These are phyloP conservation scores for Myrmophylax atrothorax DNA, from an alignment of 2,113 vertebrate genomes.

Conservation along the genomic window DNA sequence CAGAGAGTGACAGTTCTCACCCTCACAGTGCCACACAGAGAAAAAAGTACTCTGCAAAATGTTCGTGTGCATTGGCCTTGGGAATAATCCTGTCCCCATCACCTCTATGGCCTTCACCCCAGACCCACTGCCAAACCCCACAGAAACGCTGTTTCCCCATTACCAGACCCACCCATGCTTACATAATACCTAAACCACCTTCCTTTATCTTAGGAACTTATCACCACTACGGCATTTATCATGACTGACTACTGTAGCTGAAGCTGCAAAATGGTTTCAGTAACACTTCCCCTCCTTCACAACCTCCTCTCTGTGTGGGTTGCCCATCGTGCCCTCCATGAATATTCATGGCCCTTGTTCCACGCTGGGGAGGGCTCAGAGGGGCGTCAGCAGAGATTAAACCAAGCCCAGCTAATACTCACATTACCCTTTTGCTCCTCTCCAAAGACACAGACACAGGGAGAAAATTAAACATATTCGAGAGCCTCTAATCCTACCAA, in stretches of 20 bases:
- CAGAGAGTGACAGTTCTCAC: not conserved
- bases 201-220: slow-evolving; percentile 38
- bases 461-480: slow-evolving; percentile 87
- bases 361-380: slow-evolving; percentile 63
- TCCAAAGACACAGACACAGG: slow-evolving; percentile 70
- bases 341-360: slow-evolving; percentile 77
- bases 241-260: slow-evolving; percentile 56
- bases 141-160: slow-evolving; percentile 14
- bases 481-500: slow-evolving; percentile 84
- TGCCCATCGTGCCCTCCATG: slow-evolving; percentile 71
- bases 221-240: slow-evolving; percentile 39
- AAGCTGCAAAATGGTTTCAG: slow-evolving; percentile 53
- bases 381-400: slow-evolving; percentile 82
- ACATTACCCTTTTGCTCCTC: slow-evolving; percentile 82
- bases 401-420: slow-evolving; percentile 77
- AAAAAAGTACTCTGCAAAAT: not conserved
- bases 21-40: not conserved
- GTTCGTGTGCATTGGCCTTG: not conserved
- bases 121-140: not conserved
- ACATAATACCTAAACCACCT: slow-evolving; percentile 39
- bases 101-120: not conserved
- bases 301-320: slow-evolving; percentile 19
- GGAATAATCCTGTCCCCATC: not conserved
- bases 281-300: slow-evolving; percentile 43
- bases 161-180: slow-evolving; percentile 42